Evolutionary conservation across 2,888 invertebrate genomes (phyloP).

Genomic region (Mythimna ferrago): DNA sequence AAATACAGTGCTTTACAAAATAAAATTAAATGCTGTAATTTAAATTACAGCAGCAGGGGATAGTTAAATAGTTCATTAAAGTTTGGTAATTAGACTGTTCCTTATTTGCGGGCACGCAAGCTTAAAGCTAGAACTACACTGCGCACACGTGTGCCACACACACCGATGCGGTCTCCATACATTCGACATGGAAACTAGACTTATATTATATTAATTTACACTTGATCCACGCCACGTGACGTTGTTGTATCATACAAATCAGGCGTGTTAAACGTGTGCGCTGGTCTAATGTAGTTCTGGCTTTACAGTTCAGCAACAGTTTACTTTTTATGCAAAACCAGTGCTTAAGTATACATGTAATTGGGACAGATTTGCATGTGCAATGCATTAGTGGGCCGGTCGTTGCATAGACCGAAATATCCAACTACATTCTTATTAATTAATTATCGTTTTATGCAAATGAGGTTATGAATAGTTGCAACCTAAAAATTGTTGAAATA

Average conservation of each 20-base stretch:
- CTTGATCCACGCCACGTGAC: too few species aligned
- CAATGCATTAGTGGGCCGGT: slow-evolving; percentile 32
- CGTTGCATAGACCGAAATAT: slow-evolving; percentile 45
- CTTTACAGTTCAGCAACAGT: slow-evolving; percentile 36
- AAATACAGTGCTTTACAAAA: too few species aligned
- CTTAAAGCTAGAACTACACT: neutral
- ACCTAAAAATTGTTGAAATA: neutral
- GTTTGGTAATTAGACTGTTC: slow-evolving; percentile 43
- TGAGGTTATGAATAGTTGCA: slow-evolving; percentile 6
- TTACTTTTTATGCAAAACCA: slow-evolving; percentile 50
- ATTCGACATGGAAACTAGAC: too few species aligned
- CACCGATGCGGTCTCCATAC: too few species aligned
- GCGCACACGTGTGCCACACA: too few species aligned
- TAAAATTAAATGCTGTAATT: neutral
- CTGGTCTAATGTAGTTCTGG: too few species aligned
- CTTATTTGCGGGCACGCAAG: slow-evolving; percentile 27
- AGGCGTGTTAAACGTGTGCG: too few species aligned
- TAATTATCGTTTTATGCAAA: slow-evolving; percentile 40
- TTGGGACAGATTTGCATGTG: slow-evolving; percentile 57
- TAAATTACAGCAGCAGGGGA: slow-evolving; percentile 13
- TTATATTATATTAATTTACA: too few species aligned
- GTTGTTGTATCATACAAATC: too few species aligned
- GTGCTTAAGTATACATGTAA: slow-evolving; percentile 49
- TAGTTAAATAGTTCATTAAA: slow-evolving; percentile 47
- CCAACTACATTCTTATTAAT: slow-evolving; percentile 37